These are phyloP conservation scores for Drosophila villosipedis DNA, from an alignment of 2,888 invertebrate species.

Conservation along the genomic window DNA sequence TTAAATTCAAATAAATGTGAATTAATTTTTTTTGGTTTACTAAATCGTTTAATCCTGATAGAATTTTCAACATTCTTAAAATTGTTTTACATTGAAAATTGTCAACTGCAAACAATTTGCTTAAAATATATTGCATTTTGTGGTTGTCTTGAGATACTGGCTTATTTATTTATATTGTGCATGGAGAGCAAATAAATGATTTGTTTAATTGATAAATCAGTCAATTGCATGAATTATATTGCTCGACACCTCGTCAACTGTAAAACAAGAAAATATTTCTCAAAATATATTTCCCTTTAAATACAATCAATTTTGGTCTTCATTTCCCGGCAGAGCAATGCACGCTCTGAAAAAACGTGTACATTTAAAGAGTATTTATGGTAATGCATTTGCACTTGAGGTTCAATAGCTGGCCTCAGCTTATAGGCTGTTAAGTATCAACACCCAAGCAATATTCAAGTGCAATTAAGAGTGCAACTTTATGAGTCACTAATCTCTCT, in stretches of 20 bases:
- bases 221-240: conserved; percentile 17
- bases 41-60: background rate
- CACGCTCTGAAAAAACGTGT: conserved; percentile 4
- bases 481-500: conserved; percentile 70
- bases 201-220: conserved; percentile 23
- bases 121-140: conserved; percentile 7
- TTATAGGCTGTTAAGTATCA: conserved; percentile 58
- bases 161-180: conserved; percentile 4
- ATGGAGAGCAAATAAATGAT: background rate
- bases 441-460: conserved; percentile 59
- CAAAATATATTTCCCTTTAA: background rate
- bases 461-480: conserved; percentile 73
- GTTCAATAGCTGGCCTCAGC: conserved; percentile 22
- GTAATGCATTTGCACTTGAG: conserved; percentile 34
- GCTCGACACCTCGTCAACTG: conserved; percentile 28
- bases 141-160: background rate
- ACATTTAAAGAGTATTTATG: conserved; percentile 16
- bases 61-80: background rate
- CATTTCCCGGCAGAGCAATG: conserved; percentile 30
- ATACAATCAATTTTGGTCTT: background rate
- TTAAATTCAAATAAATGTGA: background rate
- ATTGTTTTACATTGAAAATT: background rate
- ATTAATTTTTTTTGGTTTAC: background rate
- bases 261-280: background rate
- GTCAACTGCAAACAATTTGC: conserved; percentile 17